Base-by-base conservation (phyloP, 2,113 vertebrate species). In the Beaufortia kweichowensis region DNA sequence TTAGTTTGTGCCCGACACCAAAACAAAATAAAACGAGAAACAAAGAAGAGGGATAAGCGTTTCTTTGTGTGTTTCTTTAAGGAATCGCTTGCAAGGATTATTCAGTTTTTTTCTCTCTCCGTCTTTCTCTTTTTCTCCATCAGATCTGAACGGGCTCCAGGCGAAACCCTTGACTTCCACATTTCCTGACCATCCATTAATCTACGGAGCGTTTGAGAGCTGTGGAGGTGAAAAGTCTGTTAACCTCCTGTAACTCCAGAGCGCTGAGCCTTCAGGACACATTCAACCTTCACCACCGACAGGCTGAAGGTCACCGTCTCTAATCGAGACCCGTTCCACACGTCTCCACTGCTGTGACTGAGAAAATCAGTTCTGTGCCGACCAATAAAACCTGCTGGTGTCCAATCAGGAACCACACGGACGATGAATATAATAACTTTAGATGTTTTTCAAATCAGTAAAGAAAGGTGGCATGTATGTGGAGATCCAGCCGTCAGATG, bases 11-110 rank as follows among this genome's bases (percentile, higher is more conserved):
- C 8, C 35, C 8, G 35, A 39, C 9, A 35, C 2, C 4, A 81
- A 80, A 79, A 85, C 70, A 31, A 76, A 86, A 28, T 48, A 66
- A 75, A 84, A 79, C 79, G 82, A 82, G 76, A 85, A 79, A 86
- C 85, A 84, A 17, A 78, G 35, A 81, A 78, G 63, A 11, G 41
- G 21, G 75, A 63, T 46, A 28, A 39, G 7, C 15, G 31, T 57
- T n/a, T n/a, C 67, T 63, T 59, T 76, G 48, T 48, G 28, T 35
- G 31, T 71, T 57, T 74, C 23, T 56, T 68, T 60, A 59, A 66
- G 63, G 74, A 65, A 53, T 77, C 2, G 24, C 17, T 73, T 79
- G 29, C 41, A 67, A 65, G 67, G 55, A n/a, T 75, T 77, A 56
- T 28, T 78, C 70, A 70, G 59, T 57, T 78, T 75, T 69, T 46